These are phyloP conservation scores for Carlito syrichta DNA, from an alignment of 2,113 vertebrate genomes.

Conservation along the genomic window DNA sequence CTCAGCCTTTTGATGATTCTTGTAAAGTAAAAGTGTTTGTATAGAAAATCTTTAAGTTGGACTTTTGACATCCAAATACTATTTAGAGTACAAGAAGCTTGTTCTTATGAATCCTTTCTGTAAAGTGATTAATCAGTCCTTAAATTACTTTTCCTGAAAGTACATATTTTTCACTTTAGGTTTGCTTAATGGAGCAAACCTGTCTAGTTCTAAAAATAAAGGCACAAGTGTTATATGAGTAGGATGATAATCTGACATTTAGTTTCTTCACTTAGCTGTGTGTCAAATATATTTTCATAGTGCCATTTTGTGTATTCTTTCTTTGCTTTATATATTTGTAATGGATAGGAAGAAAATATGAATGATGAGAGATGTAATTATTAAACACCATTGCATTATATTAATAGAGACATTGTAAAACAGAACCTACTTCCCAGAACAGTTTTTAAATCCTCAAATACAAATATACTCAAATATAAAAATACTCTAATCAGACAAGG, in stretches of 20 bases:
- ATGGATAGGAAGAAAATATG: neutral
- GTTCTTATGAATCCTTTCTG: neutral
- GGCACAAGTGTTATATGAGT: neutral
- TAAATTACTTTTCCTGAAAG: constrained; percentile 23
- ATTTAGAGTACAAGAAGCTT: neutral
- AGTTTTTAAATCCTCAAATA: constrained; percentile 14
- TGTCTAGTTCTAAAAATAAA: constrained; percentile 9
- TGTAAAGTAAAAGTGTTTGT: neutral
- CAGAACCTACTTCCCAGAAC: constrained; percentile 10
- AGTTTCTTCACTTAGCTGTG: neutral
- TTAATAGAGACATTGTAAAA: neutral
- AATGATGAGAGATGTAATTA: neutral
- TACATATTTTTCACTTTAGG: neutral
- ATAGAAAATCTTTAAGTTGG: neutral
- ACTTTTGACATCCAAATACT: neutral
- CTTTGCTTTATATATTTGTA: constrained; percentile 24
- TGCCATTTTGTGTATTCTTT: neutral
- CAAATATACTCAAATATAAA: neutral
- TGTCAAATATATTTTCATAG: neutral
- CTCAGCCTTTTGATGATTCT: no score
- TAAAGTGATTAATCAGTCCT: neutral
- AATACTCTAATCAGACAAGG: neutral
- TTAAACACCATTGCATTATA: neutral
- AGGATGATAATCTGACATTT: neutral
- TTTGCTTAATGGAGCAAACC: constrained; percentile 19